Conservation (phyloP, 1,140 invertebrate genomes). For the Lucilia cuprina region DNA sequence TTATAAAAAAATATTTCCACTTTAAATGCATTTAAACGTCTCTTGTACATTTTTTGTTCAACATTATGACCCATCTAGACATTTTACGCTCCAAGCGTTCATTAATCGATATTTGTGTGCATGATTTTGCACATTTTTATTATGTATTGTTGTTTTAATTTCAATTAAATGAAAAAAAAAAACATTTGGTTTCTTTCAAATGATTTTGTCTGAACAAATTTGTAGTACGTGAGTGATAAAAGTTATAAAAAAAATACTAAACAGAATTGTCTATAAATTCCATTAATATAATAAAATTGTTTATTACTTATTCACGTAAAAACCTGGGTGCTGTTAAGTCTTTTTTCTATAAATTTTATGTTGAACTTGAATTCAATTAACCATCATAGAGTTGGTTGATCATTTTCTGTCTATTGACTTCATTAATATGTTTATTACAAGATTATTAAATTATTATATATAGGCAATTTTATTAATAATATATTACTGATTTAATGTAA, state of each 20-base stretch:
- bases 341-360: not conserved
- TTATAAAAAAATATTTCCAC: not conserved
- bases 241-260: not conserved
- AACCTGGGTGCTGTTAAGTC: not conserved
- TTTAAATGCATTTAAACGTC: not conserved
- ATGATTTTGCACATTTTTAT: not conserved
- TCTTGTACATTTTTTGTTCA: not conserved
- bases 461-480: too few relatives aligned
- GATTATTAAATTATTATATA: not conserved
- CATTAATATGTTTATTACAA: not conserved
- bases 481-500: too few relatives aligned
- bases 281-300: not conserved
- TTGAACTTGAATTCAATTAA: not conserved
- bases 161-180: not conserved
- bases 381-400: not conserved
- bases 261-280: not conserved
- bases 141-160: not conserved
- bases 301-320: not conserved
- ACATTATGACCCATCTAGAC: not conserved
- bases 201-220: not conserved
- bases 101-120: not conserved
- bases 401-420: not conserved
- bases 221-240: not conserved
- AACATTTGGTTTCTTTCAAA: not conserved
- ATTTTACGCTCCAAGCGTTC: not conserved